phyloP scores from a whole-genome alignment of 1,140 invertebrate species.

The Calephelis virginiensis region DNA sequence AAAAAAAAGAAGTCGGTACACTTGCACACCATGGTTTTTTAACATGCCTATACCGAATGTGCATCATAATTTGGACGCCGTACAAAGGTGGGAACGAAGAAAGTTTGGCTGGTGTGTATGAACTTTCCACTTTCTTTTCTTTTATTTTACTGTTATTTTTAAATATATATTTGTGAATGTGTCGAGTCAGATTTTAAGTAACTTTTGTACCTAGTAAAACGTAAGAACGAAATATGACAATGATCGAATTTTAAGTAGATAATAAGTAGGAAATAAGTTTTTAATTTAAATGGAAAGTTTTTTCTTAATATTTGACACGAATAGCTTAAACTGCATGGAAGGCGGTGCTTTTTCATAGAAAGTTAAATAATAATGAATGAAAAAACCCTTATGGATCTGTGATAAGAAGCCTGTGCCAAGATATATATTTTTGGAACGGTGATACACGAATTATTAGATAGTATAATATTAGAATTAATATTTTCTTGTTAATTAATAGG shows the following conservation, averaged over 20 bases:
- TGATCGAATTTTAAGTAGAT: constrained; percentile 6
- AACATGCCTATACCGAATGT: too few relatives aligned
- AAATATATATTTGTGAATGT: too few relatives aligned
- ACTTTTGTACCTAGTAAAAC: background rate
- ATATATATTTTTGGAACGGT: constrained; percentile 29
- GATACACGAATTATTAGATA: constrained; percentile 29
- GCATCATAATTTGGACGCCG: too few relatives aligned
- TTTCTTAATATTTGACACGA: background rate
- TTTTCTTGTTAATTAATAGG: background rate
- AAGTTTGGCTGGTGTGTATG: too few relatives aligned
- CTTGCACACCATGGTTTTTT: too few relatives aligned
- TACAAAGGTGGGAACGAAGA: too few relatives aligned
- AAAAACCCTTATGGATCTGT: constrained; percentile 35
- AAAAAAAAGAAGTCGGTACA: too few relatives aligned
- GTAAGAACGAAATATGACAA: constrained; percentile 4
- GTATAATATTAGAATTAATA: background rate
- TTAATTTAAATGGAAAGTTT: too few relatives aligned
- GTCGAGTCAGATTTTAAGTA: too few relatives aligned
- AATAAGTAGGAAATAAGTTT: background rate
- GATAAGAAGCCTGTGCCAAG: constrained; percentile 41
- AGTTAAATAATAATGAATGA: constrained; percentile 6
- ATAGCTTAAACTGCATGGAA: background rate
- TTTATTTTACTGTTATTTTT: too few relatives aligned
- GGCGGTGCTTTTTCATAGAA: background rate
- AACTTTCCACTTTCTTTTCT: too few relatives aligned